Conservation (phyloP, 2,113 vertebrate species). For the Serinus canaria region DNA sequence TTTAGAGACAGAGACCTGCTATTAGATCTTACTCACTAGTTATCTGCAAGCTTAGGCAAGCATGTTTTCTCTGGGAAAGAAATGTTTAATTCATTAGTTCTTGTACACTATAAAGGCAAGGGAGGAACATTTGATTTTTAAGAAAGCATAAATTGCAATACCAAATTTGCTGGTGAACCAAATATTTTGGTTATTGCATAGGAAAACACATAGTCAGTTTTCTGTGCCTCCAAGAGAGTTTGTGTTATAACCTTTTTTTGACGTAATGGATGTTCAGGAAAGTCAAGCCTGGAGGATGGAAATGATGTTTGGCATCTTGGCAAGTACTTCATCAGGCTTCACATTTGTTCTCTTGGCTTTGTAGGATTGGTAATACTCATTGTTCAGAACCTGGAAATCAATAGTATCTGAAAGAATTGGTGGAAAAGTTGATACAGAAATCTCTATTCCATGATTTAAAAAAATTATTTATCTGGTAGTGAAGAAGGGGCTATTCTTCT, state of each 20-base stretch:
- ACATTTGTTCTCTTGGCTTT: not conserved
- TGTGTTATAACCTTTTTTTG: not conserved
- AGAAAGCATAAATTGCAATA: not conserved
- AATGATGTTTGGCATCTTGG: not conserved
- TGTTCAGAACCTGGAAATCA: not conserved
- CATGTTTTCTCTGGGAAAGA: not conserved
- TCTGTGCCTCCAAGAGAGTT: not conserved
- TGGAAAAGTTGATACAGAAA: not conserved
- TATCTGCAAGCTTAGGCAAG: not conserved
- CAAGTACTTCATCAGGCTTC: not conserved
- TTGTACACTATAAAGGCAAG: not conserved
- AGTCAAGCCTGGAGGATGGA: not conserved
- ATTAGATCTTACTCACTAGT: not conserved
- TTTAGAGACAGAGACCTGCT: not conserved
- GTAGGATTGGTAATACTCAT: not conserved
- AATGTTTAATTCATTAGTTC: not conserved
- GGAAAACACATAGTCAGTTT: not conserved
- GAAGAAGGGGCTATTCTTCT: not conserved
- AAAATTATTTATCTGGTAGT: not conserved
- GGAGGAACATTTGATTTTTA: not conserved
- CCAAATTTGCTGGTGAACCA: not conserved
- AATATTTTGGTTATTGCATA: not conserved
- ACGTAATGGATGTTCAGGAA: not conserved
- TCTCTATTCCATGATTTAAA: not conserved
- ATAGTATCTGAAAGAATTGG: not conserved